Evolutionary conservation across 1,140 invertebrate genomes (phyloP).

Genomic region (Semibalanus balanoides): DNA sequence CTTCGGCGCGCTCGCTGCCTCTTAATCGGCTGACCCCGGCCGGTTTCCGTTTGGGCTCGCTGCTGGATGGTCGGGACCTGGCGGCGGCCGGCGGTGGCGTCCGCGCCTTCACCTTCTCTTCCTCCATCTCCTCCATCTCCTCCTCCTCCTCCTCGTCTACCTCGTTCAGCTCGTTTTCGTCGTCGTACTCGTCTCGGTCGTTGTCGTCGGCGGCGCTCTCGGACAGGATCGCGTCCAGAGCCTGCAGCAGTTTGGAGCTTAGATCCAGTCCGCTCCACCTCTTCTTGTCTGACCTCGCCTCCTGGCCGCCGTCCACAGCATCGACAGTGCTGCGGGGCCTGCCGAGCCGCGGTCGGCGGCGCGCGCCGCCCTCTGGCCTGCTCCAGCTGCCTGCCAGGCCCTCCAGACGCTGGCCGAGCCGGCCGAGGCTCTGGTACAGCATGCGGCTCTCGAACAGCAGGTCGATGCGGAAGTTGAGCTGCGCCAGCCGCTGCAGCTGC

Average conservation of each 20-base stretch:
- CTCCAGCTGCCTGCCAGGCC: constrained; percentile 29
- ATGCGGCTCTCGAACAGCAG: constrained; percentile 62
- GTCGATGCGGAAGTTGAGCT: constrained; percentile 62
- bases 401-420: constrained; percentile 31
- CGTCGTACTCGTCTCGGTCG: constrained; percentile 56
- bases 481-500: constrained; percentile 54
- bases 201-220: constrained; percentile 37
- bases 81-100: constrained; percentile 19
- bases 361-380: constrained; percentile 31
- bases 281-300: constrained; percentile 45
- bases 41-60: constrained; percentile 7
- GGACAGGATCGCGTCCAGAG: constrained; percentile 48
- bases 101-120: constrained; percentile 16
- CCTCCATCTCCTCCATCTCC: constrained; percentile 12
- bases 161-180: constrained; percentile 21
- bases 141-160: constrained; percentile 12
- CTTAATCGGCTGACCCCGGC: constrained; percentile 19
- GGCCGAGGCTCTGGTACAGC: constrained; percentile 56
- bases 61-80: constrained; percentile 14
- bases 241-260: constrained; percentile 50
- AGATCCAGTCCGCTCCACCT: constrained; percentile 56
- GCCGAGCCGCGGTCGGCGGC: constrained; percentile 15
- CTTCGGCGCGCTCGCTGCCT: constrained; percentile 14
- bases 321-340: constrained; percentile 24
- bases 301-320: constrained; percentile 51